Conservation (phyloP, 2,888 invertebrate species). For the Pachycephus smyrnensis region DNA sequence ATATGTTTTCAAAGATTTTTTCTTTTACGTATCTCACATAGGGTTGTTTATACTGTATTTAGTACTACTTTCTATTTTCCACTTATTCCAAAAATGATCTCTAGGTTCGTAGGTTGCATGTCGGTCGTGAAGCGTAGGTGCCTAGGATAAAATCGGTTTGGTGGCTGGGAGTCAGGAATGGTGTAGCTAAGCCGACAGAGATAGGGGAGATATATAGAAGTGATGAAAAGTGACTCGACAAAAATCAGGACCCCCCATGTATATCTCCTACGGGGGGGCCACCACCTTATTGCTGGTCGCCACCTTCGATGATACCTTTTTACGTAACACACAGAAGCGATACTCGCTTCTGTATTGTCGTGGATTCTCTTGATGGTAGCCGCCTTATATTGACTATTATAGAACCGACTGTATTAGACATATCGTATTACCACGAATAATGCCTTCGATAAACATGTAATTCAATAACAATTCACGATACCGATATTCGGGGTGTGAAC, state of each 20-base stretch:
- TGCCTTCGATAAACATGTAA: slow-evolving; percentile 11
- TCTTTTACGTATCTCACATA: no score
- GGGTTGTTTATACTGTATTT: no score
- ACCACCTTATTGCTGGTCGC: slow-evolving; percentile 2
- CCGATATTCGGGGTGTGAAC: not conserved
- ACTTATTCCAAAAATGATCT: not conserved
- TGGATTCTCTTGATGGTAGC: slow-evolving; percentile 2
- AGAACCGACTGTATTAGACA: not conserved
- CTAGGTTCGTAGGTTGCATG: slow-evolving; percentile 5
- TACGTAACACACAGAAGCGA: slow-evolving; percentile 16
- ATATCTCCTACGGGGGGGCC: slow-evolving; percentile 15
- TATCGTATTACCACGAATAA: not conserved
- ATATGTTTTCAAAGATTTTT: no score
- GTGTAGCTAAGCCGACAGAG: slow-evolving; percentile 44
- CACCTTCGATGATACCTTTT: not conserved
- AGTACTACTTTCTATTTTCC: no score
- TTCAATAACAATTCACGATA: slow-evolving; percentile 8
- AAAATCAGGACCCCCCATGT: slow-evolving; percentile 32
- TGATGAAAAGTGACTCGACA: slow-evolving; percentile 59
- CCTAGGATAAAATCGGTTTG: slow-evolving; percentile 45
- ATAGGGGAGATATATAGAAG: slow-evolving; percentile 45
- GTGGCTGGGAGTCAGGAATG: slow-evolving; percentile 52
- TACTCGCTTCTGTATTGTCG: slow-evolving; percentile 13
- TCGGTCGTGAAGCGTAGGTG: slow-evolving; percentile 26
- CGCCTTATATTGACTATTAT: not conserved